These are phyloP conservation scores for Gisinianus flammeolus DNA, from an alignment of 2,888 invertebrate genomes.

Conservation along the genomic window DNA sequence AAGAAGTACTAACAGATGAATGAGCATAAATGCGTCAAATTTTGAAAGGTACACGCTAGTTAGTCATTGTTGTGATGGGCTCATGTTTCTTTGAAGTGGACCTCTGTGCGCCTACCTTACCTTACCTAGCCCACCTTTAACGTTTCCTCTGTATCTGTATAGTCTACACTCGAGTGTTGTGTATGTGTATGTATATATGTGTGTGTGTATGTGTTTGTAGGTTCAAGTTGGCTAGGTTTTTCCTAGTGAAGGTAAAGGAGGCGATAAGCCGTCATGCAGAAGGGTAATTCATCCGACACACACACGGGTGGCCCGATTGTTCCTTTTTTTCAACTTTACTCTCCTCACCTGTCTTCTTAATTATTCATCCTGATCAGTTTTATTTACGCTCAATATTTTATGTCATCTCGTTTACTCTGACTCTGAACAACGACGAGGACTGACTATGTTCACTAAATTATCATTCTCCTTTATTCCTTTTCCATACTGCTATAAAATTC, in stretches of 20 bases:
- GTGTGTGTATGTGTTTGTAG: too few relatives aligned
- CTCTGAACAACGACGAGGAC: too few relatives aligned
- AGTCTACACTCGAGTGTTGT: not conserved
- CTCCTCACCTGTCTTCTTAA: slow-evolving; percentile 51
- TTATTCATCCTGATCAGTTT: slow-evolving; percentile 53
- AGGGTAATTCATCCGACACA: slow-evolving; percentile 58
- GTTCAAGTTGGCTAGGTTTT: slow-evolving; percentile 24
- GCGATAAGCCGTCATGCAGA: slow-evolving; percentile 57
- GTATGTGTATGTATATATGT: not conserved
- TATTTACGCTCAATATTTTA: slow-evolving; percentile 42
- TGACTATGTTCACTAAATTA: too few relatives aligned
- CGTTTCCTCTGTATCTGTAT: not conserved
- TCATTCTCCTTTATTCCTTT: too few relatives aligned
- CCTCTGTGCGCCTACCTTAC: slow-evolving; percentile 21
- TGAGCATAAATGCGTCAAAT: slow-evolving; percentile 37
- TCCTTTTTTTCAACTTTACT: slow-evolving; percentile 40
- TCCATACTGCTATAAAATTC: too few relatives aligned
- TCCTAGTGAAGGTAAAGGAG: slow-evolving; percentile 19
- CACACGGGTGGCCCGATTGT: slow-evolving; percentile 56
- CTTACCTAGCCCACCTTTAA: slow-evolving; percentile 18
- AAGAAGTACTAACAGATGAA: slow-evolving; percentile 16
- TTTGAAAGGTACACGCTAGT: slow-evolving; percentile 38
- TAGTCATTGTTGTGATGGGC: slow-evolving; percentile 43
- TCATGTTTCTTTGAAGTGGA: slow-evolving; percentile 43
- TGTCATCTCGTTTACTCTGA: slow-evolving; percentile 37